Percentiles rank a stretch among this genome's conserved stretches.
These are phyloP conservation scores for Rhopalosiphum padi DNA, from an alignment of 1,140 invertebrate genomes.

Conservation along the genomic window DNA sequence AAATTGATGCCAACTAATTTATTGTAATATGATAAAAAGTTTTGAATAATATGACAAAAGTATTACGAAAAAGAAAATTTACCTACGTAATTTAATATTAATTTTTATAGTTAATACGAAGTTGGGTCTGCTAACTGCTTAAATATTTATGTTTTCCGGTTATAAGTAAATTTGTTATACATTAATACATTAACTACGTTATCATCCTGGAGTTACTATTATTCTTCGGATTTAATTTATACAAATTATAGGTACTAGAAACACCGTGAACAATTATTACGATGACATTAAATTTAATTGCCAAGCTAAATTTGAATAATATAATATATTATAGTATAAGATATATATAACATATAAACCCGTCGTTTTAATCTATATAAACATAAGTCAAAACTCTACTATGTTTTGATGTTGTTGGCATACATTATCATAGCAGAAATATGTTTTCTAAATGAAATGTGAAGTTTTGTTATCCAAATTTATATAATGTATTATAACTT, in stretches of 20 bases:
- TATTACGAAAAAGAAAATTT: not conserved
- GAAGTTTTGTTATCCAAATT: not conserved
- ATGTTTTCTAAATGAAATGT: too few relatives aligned
- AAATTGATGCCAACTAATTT: not conserved
- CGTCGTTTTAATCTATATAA: not conserved
- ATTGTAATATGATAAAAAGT: not conserved
- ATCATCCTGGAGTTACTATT: not conserved
- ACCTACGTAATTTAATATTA: not conserved
- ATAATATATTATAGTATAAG: not conserved
- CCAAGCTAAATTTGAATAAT: not conserved
- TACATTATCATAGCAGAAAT: too few relatives aligned
- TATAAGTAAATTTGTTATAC: not conserved
- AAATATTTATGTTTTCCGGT: not conserved
- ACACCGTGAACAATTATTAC: not conserved
- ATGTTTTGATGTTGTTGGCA: not conserved
- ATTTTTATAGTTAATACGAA: not conserved
- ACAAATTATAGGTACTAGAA: not conserved
- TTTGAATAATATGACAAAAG: not conserved
- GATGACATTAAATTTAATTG: not conserved
- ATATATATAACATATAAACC: too few relatives aligned
- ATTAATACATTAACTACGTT: not conserved
- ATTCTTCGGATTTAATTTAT: not conserved
- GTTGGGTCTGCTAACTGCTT: accelerated
- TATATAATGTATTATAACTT: not conserved
- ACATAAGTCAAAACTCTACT: not conserved